These are phyloP conservation scores for Arge pagana DNA, from an alignment of 2,888 invertebrate species.

Conservation along the genomic window DNA sequence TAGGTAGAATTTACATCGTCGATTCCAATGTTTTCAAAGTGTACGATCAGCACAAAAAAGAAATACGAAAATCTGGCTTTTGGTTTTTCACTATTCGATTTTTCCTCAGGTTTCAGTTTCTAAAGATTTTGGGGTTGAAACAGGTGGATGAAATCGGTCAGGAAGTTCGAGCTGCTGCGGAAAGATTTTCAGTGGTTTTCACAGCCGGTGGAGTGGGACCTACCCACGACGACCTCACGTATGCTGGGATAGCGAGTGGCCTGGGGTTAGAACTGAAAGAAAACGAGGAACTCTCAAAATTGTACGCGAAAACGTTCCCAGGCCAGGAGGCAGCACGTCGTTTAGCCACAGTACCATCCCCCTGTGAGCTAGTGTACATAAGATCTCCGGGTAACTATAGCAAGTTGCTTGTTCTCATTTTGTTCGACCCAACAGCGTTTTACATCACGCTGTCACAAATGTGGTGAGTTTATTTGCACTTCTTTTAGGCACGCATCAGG, in stretches of 20 bases:
- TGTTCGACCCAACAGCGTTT: too few species aligned
- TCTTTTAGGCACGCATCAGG: conserved; percentile 3
- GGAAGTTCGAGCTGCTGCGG: conserved; percentile 60
- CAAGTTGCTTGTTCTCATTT: too few species aligned
- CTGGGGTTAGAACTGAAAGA: conserved; percentile 48
- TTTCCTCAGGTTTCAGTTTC: not conserved
- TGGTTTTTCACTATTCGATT: not conserved
- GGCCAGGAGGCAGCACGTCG: conserved; percentile 37
- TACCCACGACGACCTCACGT: conserved; percentile 72
- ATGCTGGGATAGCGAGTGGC: conserved; percentile 62
- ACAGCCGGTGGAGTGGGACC: conserved; percentile 72
- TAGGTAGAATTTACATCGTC: not conserved
- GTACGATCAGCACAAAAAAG: too few species aligned
- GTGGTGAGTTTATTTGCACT: too few species aligned
- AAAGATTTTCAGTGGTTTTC: conserved; percentile 61
- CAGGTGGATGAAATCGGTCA: conserved; percentile 61
- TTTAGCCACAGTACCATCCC: conserved; percentile 40
- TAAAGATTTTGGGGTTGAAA: too few species aligned
- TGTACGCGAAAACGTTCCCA: conserved; percentile 37
- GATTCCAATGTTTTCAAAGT: too few species aligned
- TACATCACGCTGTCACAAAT: too few species aligned
- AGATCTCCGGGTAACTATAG: conserved; percentile 33
- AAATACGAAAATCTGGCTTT: not conserved
- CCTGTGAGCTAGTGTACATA: conserved; percentile 42
- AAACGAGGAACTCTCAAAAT: conserved; percentile 47